Conservation (phyloP, 2,797 vertebrate genomes). For the Argentina silus region DNA sequence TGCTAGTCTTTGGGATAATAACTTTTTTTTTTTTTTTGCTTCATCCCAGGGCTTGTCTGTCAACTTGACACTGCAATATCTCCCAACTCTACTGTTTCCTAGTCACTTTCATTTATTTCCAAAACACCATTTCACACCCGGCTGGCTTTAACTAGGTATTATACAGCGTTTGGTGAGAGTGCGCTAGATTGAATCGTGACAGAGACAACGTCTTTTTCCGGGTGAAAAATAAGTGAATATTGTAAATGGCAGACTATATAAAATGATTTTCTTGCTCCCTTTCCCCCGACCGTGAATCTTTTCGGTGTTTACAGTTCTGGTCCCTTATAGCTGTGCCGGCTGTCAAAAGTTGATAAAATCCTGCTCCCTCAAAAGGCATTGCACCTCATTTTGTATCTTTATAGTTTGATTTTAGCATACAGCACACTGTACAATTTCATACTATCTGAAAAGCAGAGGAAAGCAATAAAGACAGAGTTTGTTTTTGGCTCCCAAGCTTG, state of each 20-base stretch:
- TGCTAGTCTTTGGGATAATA: slow-evolving; percentile 94
- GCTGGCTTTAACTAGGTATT: slow-evolving; percentile 96
- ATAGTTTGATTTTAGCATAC: slow-evolving; percentile 17
- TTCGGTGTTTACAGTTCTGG: slow-evolving; percentile 74
- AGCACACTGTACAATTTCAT: neutral
- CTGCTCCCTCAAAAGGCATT: slow-evolving; percentile 69
- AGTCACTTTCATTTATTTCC: slow-evolving; percentile 98
- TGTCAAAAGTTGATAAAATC: slow-evolving; percentile 84
- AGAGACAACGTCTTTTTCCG: slow-evolving; percentile 91
- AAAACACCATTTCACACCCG: slow-evolving; percentile 99
- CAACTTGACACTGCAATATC: slow-evolving; percentile 97
- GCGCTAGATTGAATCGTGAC: slow-evolving; percentile 98
- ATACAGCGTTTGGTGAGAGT: slow-evolving; percentile 91
- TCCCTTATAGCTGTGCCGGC: slow-evolving; percentile 79
- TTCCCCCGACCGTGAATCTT: slow-evolving; percentile 53
- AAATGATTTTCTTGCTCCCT: slow-evolving; percentile 80
- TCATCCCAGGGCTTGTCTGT: slow-evolving; percentile 98
- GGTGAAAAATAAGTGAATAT: slow-evolving; percentile 96
- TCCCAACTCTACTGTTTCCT: slow-evolving; percentile 90
- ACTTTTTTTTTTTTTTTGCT: slow-evolving; percentile 85
- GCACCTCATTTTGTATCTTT: slow-evolving; percentile 11
- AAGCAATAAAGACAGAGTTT: slow-evolving; percentile 1
- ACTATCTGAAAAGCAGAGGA: slow-evolving; percentile 3
- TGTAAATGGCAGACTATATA: slow-evolving; percentile 94
- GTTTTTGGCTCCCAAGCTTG: neutral